Percentiles rank a stretch among this genome's conserved stretches.
Conservation (phyloP, 1,140 invertebrate genomes). For the Zaprionus ornatus region DNA sequence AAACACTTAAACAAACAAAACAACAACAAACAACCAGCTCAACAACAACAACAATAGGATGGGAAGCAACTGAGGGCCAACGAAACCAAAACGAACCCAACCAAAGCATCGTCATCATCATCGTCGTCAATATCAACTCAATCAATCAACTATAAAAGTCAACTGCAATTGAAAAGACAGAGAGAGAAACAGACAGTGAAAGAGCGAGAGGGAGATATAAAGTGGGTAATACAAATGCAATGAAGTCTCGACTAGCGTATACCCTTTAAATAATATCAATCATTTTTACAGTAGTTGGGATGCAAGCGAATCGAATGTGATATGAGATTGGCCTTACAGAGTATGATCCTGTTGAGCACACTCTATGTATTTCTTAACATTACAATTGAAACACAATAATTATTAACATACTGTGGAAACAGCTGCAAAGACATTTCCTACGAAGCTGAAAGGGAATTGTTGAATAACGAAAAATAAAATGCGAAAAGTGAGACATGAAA, state of each 20-base stretch:
- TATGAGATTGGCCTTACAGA: background rate
- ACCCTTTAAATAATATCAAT: background rate
- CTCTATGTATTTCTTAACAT: background rate
- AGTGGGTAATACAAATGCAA: background rate
- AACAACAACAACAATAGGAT: background rate
- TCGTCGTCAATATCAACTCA: slow-evolving; percentile 1
- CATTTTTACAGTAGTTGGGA: background rate
- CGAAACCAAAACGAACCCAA: background rate
- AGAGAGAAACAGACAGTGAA: background rate
- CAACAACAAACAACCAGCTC: background rate
- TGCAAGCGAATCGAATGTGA: background rate
- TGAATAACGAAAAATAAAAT: background rate
- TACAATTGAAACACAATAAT: background rate
- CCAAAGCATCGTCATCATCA: background rate
- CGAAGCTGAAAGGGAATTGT: background rate
- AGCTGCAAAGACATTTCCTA: background rate
- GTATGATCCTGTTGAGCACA: background rate
- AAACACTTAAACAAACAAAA: background rate
- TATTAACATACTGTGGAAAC: background rate
- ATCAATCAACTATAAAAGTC: slow-evolving; percentile 6
- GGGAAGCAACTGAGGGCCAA: background rate
- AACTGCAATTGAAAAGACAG: background rate
- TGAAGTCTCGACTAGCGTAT: background rate
- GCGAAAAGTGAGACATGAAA: background rate
- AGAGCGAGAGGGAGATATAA: background rate